A percentile compares a stretch with the other conserved stretches of the same genome.
These are phyloP conservation scores for Omphaloscelis lunosa DNA, from an alignment of 2,888 invertebrate genomes.

Conservation along the genomic window DNA sequence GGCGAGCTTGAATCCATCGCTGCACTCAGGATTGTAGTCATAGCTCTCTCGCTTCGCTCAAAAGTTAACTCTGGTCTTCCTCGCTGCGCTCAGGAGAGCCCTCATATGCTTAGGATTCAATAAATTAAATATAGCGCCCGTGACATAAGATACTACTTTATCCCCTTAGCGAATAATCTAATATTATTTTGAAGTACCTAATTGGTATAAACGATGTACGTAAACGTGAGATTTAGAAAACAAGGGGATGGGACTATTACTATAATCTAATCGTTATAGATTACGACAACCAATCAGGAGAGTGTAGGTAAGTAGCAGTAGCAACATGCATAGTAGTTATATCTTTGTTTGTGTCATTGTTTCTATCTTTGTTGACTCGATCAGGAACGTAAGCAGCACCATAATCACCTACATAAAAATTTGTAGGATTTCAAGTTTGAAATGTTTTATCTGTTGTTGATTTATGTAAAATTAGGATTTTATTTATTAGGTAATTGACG, in stretches of 20 bases:
- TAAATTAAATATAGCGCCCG: background rate
- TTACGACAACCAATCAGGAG: slow-evolving; percentile 44
- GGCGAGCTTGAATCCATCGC: background rate
- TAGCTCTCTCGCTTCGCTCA: background rate
- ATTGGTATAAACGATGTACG: background rate
- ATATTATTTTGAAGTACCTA: background rate
- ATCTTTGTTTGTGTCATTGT: slow-evolving; percentile 13
- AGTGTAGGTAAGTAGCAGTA: slow-evolving; percentile 30
- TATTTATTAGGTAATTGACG: background rate
- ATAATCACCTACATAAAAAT: background rate
- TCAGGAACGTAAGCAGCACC: background rate
- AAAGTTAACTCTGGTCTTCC: background rate
- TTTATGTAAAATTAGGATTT: background rate
- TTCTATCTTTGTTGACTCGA: slow-evolving; percentile 3
- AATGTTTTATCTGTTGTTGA: background rate
- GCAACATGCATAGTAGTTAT: slow-evolving; percentile 1
- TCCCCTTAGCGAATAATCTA: slow-evolving; percentile 6
- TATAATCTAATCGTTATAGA: slow-evolving; percentile 49
- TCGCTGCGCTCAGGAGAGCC: background rate
- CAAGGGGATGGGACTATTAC: slow-evolving; percentile 43
- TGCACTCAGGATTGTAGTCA: background rate
- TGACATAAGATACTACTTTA: background rate
- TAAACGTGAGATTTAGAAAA: slow-evolving; percentile 30
- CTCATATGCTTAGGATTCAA: no score
- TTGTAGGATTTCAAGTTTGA: background rate